Percentiles rank a stretch among this genome's conserved stretches.
phyloP scores from a whole-genome alignment of 2,888 invertebrate genomes.

The Lepidochrysops patricia region DNA sequence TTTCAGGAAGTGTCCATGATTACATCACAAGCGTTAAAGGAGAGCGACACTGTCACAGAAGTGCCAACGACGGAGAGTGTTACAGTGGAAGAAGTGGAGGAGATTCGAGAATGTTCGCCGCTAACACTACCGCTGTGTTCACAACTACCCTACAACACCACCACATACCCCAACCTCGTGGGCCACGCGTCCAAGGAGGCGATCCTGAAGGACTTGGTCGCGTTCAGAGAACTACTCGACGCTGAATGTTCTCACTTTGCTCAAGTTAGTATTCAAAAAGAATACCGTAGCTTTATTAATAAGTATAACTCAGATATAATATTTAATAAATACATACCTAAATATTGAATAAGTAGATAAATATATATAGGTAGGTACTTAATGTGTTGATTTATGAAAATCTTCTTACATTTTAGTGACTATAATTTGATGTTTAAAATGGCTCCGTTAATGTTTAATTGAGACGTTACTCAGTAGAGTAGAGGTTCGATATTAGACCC shows the following conservation, averaged over 20 bases:
- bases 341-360: no score
- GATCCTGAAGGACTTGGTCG: conserved; percentile 82
- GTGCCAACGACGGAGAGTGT: conserved; percentile 55
- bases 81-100: conserved; percentile 61
- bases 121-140: conserved; percentile 81
- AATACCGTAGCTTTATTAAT: background rate
- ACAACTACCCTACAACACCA: conserved; percentile 83
- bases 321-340: no score
- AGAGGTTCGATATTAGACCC: no score
- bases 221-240: conserved; percentile 90
- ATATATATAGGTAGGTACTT: no score
- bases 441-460: no score
- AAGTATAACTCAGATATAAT: no score
- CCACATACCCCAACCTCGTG: conserved; percentile 88
- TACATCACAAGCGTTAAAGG: conserved; percentile 58
- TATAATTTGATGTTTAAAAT: no score
- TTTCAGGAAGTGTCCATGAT: conserved; percentile 63
- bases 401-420: no score
- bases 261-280: conserved; percentile 55
- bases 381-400: no score
- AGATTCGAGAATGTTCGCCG: conserved; percentile 79
- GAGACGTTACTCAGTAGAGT: no score
- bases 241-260: conserved; percentile 92
- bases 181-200: conserved; percentile 79
- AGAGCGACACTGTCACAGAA: conserved; percentile 48